Conservation (phyloP, 2,888 invertebrate genomes). For the Drosophila pullipes region DNA sequence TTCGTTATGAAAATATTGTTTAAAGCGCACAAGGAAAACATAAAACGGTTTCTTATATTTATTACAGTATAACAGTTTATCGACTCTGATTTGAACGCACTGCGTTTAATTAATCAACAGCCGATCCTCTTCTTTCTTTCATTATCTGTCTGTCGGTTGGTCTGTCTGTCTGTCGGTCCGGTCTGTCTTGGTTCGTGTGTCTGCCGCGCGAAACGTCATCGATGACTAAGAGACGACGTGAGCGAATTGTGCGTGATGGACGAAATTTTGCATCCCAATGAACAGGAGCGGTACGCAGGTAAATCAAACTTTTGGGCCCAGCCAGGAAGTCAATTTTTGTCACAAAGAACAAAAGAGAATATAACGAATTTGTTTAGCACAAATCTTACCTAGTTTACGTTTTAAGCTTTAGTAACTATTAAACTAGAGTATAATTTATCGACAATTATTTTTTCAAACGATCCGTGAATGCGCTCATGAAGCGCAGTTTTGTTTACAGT, state of each 20-base stretch:
- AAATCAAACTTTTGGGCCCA: conserved; percentile 10
- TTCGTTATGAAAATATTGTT: conserved; percentile 19
- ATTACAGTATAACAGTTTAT: conserved; percentile 31
- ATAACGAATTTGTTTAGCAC: not conserved
- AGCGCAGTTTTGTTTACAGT: conserved; percentile 39
- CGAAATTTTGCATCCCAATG: conserved; percentile 45
- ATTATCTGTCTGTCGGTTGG: conserved; percentile 9
- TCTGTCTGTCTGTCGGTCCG: conserved; percentile 14
- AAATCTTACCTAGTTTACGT: not conserved
- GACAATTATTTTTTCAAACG: not conserved
- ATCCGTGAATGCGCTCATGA: conserved; percentile 40
- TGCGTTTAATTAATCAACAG: conserved; percentile 27
- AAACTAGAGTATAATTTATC: not conserved
- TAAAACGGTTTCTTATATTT: conserved; percentile 2
- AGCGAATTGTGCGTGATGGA: conserved; percentile 31
- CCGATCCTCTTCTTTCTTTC: not conserved
- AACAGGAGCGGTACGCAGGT: conserved; percentile 53
- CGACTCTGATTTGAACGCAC: conserved; percentile 36
- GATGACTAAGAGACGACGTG: conserved; percentile 62
- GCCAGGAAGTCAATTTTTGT: not conserved
- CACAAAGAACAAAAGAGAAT: not conserved
- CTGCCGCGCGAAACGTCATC: conserved; percentile 66
- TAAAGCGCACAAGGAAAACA: conserved; percentile 33
- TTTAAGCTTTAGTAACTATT: not conserved
- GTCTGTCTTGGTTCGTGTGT: conserved; percentile 33